Base-by-base conservation (phyloP, 1,140 invertebrate species). In the Calycopis cecrops region DNA sequence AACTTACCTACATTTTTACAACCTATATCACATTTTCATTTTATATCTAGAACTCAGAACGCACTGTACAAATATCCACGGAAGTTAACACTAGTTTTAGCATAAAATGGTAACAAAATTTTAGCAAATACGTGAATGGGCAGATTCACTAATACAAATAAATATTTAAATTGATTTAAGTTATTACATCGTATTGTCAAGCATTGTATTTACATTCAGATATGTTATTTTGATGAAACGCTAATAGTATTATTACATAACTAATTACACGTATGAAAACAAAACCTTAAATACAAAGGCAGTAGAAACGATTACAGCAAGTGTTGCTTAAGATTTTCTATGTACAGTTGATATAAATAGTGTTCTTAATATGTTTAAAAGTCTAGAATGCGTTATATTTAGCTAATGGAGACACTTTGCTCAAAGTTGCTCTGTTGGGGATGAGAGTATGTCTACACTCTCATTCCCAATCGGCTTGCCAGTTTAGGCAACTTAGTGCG, bases 181-280 rank as follows among this genome's bases (percentile, higher is more conserved):
- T 72, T 78, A 83, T 78, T 79, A 76, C 76, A 73, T 76, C 64
- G 82, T 85, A 85, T 86, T 86, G 81, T 86, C 83, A 85, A 86
- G 83, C 83, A 65, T 81, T 80, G 75, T 81, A 84, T 85, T 48
- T 86, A 86, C 81, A 85, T 68, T 74, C 71, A 86, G 83, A 86
- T 86, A 86, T 86, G 83, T 86, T 73, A 77, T 73, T 81, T 85
- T 38, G 69, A 76, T 77, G 77, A 75, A 68, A 73, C 58, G 63
- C 63, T 28, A 44, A 44, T 55, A 47, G 55, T 57, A 52, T 60
- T 52, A 63, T 55, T 59, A 48, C 65, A 21, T 49, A n/a, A 54
- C 50, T 50, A 59, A 52, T 47, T 53, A 59, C 57, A 54, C 44
- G 40, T 37, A 42, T 42, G 34, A 59, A 40, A 44, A 44, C 40